Base-by-base conservation (phyloP, 2,797 vertebrate genomes). In the Epinephelus malabaricus region DNA sequence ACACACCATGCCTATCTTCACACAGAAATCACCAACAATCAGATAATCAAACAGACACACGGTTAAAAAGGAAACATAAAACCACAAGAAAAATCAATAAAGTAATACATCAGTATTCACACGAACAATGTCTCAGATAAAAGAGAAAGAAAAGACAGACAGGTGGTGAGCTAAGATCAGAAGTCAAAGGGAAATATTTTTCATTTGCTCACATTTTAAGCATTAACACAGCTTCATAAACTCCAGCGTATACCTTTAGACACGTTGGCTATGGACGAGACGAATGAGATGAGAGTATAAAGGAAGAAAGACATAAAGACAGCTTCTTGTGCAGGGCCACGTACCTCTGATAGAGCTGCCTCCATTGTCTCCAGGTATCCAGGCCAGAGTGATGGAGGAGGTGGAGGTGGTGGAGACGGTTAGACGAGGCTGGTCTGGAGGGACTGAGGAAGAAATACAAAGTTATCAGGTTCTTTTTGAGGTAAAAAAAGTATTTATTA, bases 341-440 rank as follows among this genome's bases (percentile, higher is more conserved):
- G 1, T 90, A 98, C 98, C 98, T 97, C 98, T 95, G 91, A 99
- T 98, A 56, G 98, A 99, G 94, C 98, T 99, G 83, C 98, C 98
- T 23, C 98, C 98, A 0, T 99, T 99, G 95, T 99, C 98, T 49
- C 98, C 98, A 1, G 98, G 98, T 81, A 99, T 98, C 98, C 98
- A 99, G 81, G 97, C 96, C 90, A 99, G 92, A 0, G 98, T 99
- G 90, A 99, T 99, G 83, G 98, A 99, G 0, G 98, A 99, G 6
- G 98, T 97, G 0, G 98, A 98, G 65, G 98, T 99, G 91, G 98
- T 98, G 87, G 98, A 99, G 56, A 99, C 98, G 0, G 98, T 99
- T 67, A 99, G 95, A 69, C 98, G 97, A 5, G 98, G 98, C 90
- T 99, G 98, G 89, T 99, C 98, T 0, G 98, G 98, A 45, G 98